Evolutionary conservation across 2,113 vertebrate genomes (phyloP), one percentile per base, ranked within the genome.

Genomic region (Corythaeola cristata): DNA sequence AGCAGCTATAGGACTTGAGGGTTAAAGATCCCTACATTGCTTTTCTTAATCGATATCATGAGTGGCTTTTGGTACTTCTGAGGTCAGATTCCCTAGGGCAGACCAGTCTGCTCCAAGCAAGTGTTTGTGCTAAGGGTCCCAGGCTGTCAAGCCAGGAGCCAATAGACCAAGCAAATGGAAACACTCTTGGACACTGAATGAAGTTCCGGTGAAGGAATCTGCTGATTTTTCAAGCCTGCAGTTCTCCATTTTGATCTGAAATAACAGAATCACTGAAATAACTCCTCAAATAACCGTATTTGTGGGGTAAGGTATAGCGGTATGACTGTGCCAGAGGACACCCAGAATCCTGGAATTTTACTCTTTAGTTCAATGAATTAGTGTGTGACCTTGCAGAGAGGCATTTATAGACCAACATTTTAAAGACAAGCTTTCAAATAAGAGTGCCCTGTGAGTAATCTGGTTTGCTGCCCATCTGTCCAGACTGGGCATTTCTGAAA

Each of bases 341-440:
- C 16, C 6, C 39, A 81, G 58, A 63, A 81, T 56, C 10, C 18
- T 56, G 58, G 68, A 81, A 47, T 90, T 92, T 60, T 47, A 44
- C 17, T 41, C 52, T 63, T 69, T 56, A 27, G 27, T 24, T 22
- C 30, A 9, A 23, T 12, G 47, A 92, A 74, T 89, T 90, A 59
- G 30, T n/a, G 23, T 0, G 0, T 75, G 72, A 67, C 72, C 67
- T 94, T 81, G 56, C n/a, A 58, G 85, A 89, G 30, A 78, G 15
- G 53, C 85, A 37, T 90, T 86, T 90, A 81, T 68, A 91, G 71
- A 75, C 44, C 44, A 87, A 75, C 33, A 11, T 85, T 94, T 95
- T 92, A 89, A 89, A 93, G 80, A 84, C 90, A 88, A 93, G 59
- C 86, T 93, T 77, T 94, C 68, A 78, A 76, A 67, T 73, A 90